Percentiles rank a stretch among this genome's conserved stretches.
phyloP scores from a whole-genome alignment of 2,888 invertebrate species.

The Plagiodera versicolora region DNA sequence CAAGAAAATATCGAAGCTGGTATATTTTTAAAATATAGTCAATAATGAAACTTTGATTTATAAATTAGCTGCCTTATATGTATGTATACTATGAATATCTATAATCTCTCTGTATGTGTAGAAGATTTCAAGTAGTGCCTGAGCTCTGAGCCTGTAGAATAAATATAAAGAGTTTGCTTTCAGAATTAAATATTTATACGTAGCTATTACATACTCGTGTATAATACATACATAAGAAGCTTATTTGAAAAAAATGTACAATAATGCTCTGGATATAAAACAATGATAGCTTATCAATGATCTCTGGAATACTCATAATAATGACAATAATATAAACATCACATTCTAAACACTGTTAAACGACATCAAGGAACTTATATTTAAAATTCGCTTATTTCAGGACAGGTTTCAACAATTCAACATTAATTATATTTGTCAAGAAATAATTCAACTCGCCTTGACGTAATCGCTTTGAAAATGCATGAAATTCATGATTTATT shows the following conservation, averaged over 20 bases:
- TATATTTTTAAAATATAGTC: too few relatives aligned
- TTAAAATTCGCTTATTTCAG: constrained; percentile 16
- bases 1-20: too few relatives aligned
- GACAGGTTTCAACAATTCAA: constrained; percentile 15
- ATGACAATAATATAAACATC: constrained; percentile 25
- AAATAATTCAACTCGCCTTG: constrained; percentile 11
- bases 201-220: constrained; percentile 20
- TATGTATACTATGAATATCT: too few relatives aligned
- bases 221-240: constrained; percentile 33
- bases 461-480: background rate
- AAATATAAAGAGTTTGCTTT: constrained; percentile 22
- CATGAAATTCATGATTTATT: background rate
- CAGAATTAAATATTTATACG: background rate
- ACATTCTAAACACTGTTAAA: constrained; percentile 35
- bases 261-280: constrained; percentile 13
- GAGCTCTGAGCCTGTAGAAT: background rate
- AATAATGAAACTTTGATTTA: too few relatives aligned
- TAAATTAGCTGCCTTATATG: too few relatives aligned
- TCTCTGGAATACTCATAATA: background rate
- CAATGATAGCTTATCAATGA: background rate
- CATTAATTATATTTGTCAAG: constrained; percentile 8
- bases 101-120: too few relatives aligned
- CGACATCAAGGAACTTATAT: constrained; percentile 29
- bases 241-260: constrained; percentile 23
- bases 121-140: background rate